Conservation (phyloP, 2,888 invertebrate species). For the Drosophila dives region DNA sequence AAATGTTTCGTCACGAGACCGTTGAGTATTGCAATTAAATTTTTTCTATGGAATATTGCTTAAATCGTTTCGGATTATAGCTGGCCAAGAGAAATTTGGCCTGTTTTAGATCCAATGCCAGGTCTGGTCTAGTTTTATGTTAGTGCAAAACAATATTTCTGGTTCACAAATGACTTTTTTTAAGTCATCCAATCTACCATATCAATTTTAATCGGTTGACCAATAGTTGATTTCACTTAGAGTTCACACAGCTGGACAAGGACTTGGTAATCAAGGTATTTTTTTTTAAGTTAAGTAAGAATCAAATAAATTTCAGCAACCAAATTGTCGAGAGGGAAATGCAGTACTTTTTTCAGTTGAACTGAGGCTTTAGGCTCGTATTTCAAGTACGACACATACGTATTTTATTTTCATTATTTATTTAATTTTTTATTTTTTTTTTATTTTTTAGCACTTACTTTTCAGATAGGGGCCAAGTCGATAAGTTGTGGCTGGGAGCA, state of each 20-base stretch:
- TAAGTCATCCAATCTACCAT: not conserved
- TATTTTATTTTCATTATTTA: not conserved
- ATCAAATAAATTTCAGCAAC: not conserved
- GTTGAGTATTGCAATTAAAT: not conserved
- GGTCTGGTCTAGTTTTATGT: not conserved
- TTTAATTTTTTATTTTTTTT: not conserved
- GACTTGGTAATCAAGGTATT: not conserved
- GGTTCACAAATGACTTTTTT: not conserved
- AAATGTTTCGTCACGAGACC: not conserved
- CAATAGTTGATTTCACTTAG: not conserved
- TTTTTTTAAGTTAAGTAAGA: not conserved
- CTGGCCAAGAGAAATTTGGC: not conserved
- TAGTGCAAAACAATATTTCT: not conserved
- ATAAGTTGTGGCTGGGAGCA: conserved; percentile 2
- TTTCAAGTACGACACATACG: not conserved
- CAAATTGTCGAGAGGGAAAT: not conserved
- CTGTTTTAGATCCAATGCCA: no score
- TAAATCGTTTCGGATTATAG: not conserved
- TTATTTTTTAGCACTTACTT: not conserved
- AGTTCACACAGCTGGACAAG: not conserved
- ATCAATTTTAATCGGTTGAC: not conserved
- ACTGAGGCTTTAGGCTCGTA: not conserved
- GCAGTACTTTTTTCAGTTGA: not conserved
- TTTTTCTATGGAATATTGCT: not conserved
- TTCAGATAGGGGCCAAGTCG: not conserved